phyloP scores from a whole-genome alignment of 2,797 vertebrate species.

The Microhierax caerulescens region DNA sequence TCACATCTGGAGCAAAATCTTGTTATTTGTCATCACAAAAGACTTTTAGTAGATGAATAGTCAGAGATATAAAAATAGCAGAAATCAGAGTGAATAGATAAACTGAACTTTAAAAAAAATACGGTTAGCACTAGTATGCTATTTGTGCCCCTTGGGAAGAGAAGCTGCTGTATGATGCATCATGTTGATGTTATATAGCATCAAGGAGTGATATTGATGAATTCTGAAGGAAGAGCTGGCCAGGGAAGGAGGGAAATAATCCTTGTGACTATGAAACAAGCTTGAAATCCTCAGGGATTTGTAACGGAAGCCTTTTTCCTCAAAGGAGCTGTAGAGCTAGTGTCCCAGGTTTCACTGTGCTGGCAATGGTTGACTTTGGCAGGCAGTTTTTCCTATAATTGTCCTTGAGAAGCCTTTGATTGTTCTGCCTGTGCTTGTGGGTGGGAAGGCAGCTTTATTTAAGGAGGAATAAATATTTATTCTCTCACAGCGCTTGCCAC shows the following conservation, averaged over 20 bases:
- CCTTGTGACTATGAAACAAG: constrained; percentile 38
- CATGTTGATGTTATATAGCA: neutral
- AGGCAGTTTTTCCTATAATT: constrained; percentile 65
- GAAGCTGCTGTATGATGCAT: neutral
- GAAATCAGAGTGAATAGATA: neutral
- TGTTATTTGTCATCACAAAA: constrained; percentile 21
- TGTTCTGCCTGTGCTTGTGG: constrained; percentile 48
- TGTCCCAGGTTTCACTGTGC: constrained; percentile 52
- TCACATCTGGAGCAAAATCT: constrained; percentile 2
- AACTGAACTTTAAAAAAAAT: neutral
- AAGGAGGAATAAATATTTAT: constrained; percentile 69
- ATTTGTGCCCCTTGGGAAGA: neutral
- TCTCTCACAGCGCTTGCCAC: constrained; percentile 26
- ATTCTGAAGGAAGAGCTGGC: constrained; percentile 33
- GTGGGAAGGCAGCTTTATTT: constrained; percentile 64
- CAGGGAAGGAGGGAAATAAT: constrained; percentile 38
- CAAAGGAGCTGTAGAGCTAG: constrained; percentile 11
- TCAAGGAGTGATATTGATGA: constrained; percentile 7
- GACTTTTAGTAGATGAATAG: constrained; percentile 16
- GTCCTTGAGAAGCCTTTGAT: constrained; percentile 66
- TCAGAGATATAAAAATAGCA: neutral
- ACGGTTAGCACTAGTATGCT: neutral
- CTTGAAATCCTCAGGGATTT: constrained; percentile 29
- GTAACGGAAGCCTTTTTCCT: constrained; percentile 51
- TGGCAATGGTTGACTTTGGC: constrained; percentile 55